These are phyloP conservation scores for Anguilla japonica DNA, from an alignment of 2,113 vertebrate species.

Conservation along the genomic window DNA sequence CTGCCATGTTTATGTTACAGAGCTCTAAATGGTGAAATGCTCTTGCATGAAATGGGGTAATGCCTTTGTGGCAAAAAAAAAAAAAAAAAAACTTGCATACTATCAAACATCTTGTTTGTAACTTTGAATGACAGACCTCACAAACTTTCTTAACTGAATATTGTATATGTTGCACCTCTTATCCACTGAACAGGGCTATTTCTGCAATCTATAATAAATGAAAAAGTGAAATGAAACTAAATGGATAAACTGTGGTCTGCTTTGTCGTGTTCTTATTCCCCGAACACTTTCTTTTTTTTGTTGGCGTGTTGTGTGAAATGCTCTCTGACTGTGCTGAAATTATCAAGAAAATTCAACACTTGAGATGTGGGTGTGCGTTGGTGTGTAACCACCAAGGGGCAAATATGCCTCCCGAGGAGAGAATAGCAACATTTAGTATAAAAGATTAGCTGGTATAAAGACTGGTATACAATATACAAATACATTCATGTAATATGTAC, in stretches of 20 bases:
- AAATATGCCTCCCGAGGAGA: neutral
- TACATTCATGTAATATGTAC: too few relatives aligned
- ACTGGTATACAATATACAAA: neutral
- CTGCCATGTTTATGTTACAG: constrained; percentile 68
- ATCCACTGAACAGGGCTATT: constrained; percentile 81
- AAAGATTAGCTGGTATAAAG: neutral
- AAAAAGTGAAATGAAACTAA: constrained; percentile 46
- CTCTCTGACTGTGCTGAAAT: neutral
- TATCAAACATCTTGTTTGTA: constrained; percentile 66
- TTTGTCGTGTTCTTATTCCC: neutral
- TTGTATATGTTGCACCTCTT: constrained; percentile 79
- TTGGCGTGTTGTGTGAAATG: neutral
- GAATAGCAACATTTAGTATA: neutral
- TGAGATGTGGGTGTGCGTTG: neutral
- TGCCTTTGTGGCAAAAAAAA: constrained; percentile 60
- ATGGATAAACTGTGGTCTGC: constrained; percentile 8
- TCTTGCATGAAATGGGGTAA: constrained; percentile 76
- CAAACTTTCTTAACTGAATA: constrained; percentile 60
- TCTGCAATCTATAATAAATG: constrained; percentile 68
- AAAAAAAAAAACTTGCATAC: constrained; percentile 52
- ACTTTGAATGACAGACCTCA: constrained; percentile 69
- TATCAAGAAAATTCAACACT: neutral
- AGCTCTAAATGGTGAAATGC: constrained; percentile 62
- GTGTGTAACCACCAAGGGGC: neutral
- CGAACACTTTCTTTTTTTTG: neutral